Percentiles rank a stretch among this genome's conserved stretches.
These are phyloP conservation scores for Apeltes quadracus DNA, from an alignment of 2,113 vertebrate species.

Conservation along the genomic window DNA sequence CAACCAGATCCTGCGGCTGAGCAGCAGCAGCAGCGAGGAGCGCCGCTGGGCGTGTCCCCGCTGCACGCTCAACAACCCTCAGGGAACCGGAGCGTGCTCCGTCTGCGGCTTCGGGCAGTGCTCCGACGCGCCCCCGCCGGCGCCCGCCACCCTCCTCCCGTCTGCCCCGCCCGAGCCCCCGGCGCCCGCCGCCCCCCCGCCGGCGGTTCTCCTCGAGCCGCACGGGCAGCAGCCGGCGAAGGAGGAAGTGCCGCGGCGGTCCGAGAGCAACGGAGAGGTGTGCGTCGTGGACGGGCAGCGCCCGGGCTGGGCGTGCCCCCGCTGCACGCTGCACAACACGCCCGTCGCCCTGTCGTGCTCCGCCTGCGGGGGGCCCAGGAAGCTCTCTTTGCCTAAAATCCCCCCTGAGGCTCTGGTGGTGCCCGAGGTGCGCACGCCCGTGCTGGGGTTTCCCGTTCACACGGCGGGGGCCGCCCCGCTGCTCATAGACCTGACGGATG, in stretches of 20 bases:
- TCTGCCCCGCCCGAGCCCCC: constrained; percentile 66
- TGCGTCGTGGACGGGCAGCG: constrained; percentile 63
- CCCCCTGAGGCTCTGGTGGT: constrained; percentile 96
- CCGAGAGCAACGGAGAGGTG: constrained; percentile 76
- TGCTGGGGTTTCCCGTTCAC: constrained; percentile 82
- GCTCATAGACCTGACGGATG: constrained; percentile 82
- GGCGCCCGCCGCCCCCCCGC: constrained; percentile 32
- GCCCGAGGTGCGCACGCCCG: constrained; percentile 90
- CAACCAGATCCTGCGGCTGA: constrained; percentile 95
- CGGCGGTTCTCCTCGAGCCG: constrained; percentile 79
- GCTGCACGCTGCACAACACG: constrained; percentile 93
- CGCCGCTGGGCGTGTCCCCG: constrained; percentile 94
- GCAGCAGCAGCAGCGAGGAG: constrained; percentile 89
- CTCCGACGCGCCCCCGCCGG: constrained; percentile 65
- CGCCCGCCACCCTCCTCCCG: constrained; percentile 85
- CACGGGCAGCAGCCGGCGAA: constrained; percentile 76
- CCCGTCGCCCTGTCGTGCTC: constrained; percentile 94
- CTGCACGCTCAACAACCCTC: constrained; percentile 94
- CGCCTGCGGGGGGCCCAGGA: constrained; percentile 92
- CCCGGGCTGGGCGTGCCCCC: constrained; percentile 91
- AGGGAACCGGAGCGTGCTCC: constrained; percentile 88
- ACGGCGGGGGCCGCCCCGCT: constrained; percentile 71
- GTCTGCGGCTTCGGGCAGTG: constrained; percentile 84
- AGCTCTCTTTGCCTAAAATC: constrained; percentile 95
- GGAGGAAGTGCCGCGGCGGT: constrained; percentile 68